Percentiles rank a stretch among this genome's conserved stretches.
Evolutionary conservation across 2,113 vertebrate species (phyloP).

Genomic region (Macheiramphus alcinus): DNA sequence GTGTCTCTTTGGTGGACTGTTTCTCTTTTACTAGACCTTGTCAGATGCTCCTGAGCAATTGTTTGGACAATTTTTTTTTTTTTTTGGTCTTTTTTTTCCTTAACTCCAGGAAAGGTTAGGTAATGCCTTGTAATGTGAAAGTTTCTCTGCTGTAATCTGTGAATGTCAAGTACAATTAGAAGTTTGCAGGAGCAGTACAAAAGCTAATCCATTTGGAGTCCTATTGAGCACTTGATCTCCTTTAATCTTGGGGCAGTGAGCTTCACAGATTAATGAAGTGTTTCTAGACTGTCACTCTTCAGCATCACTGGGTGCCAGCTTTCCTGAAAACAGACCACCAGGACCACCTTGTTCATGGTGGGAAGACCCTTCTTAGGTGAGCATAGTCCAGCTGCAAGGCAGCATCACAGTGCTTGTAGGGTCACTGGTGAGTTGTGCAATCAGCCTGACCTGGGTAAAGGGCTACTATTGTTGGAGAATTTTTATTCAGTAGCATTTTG

Average conservation of each 20-base stretch:
- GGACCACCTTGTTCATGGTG: not conserved
- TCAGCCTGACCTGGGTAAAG: not conserved
- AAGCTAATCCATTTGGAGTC: not conserved
- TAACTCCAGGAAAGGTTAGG: not conserved
- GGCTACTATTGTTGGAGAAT: not conserved
- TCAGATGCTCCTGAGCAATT: not conserved
- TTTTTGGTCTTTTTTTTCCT: not conserved
- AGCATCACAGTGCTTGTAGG: not conserved
- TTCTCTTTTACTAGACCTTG: not conserved
- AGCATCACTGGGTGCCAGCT: too few relatives aligned
- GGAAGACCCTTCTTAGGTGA: not conserved
- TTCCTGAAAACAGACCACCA: not conserved
- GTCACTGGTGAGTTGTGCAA: not conserved
- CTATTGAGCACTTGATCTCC: not conserved
- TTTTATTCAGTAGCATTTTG: not conserved
- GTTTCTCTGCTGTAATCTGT: not conserved
- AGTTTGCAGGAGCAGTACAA: not conserved
- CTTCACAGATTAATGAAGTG: not conserved
- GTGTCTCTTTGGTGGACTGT: not conserved
- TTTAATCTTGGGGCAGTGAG: not conserved
- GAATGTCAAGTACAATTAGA: not conserved
- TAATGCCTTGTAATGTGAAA: not conserved
- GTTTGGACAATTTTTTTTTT: not conserved
- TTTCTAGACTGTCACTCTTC: not conserved
- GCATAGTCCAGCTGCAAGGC: not conserved